Base-by-base conservation (phyloP, 2,888 invertebrate genomes). In the Orthosia incerta region DNA sequence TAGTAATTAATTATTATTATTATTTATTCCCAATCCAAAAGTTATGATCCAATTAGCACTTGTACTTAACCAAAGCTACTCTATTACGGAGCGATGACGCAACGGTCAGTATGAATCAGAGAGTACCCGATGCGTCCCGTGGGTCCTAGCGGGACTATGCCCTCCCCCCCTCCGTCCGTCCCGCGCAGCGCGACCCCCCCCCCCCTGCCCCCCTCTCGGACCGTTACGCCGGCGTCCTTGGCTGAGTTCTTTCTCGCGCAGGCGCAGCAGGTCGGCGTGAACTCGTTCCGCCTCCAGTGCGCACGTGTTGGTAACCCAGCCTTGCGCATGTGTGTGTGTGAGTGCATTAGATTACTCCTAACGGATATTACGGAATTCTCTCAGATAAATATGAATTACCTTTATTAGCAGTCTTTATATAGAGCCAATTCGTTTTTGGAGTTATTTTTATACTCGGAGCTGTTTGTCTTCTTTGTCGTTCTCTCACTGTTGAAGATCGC, bases 171-270 rank as follows among this genome's bases (percentile, higher is more conserved):
- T 56, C 67, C 74, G 75, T 76, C 76, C 63, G 45, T 66, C 73
- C 80, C 71, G 73, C 63, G 79, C 78, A 73, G 75, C 64, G 67
- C 67, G 7, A 1, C 53, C 23, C 3, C 20, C 53, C 13, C 2
- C 13, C 53, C 53, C 53, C 48, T 18, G 23, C 77, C 79, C 76
- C 80, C 85, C 88, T 79, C 86, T 86, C 86, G 90, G 88, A 94
- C 96, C 96, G 96, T 96, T 96, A 96, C 94, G 91, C 91, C 91
- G 92, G 95, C 96, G 96, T 96, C 96, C 96, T 96, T 96, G 96
- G 96, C 96, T 96, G 96, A 96, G 95, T 96, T 96, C 95, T 96
- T 94, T 95, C 95, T 94, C 92, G 94, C 93, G 90, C 93, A 92
- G 92, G 92, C 93, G 93, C 94, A 94, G 94, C 95, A 95, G 95